These are phyloP conservation scores for Ptilorrhoa leucosticta DNA, from an alignment of 2,113 vertebrate species.

Conservation along the genomic window DNA sequence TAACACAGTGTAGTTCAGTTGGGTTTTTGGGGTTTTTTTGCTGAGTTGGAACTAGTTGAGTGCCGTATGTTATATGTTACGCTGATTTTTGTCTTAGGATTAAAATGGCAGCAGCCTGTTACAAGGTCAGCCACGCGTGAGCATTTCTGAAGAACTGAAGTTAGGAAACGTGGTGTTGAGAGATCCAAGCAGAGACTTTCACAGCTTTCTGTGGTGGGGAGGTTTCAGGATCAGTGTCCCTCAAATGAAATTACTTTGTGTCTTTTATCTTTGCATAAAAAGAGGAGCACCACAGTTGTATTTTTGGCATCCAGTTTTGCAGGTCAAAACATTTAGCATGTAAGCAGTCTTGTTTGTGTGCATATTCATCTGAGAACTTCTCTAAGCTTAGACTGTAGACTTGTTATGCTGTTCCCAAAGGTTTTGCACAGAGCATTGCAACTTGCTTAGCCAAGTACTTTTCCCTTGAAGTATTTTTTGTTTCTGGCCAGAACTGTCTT, in stretches of 20 bases:
- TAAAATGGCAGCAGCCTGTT: neutral
- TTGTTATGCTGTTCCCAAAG: neutral
- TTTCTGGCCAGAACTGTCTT: neutral
- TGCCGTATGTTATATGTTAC: neutral
- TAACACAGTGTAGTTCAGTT: neutral
- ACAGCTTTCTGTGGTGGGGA: neutral
- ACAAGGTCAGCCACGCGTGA: neutral
- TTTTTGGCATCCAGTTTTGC: neutral
- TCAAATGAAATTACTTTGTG: neutral
- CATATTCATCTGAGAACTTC: neutral
- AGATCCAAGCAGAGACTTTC: neutral
- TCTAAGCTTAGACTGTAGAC: neutral
- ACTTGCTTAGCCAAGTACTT: neutral
- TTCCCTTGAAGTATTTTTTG: neutral
- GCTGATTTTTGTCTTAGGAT: neutral
- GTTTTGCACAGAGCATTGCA: neutral
- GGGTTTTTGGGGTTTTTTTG: accelerated
- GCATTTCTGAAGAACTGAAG: neutral
- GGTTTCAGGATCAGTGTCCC: neutral
- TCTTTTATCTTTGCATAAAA: neutral
- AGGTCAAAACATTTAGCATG: neutral
- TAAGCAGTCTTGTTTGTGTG: neutral
- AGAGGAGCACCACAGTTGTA: neutral
- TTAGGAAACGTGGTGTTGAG: neutral
- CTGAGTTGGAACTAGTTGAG: neutral